These are phyloP conservation scores for Acropora yongei DNA, from an alignment of 64 coral and sea anemone species.

Conservation along the genomic window DNA sequence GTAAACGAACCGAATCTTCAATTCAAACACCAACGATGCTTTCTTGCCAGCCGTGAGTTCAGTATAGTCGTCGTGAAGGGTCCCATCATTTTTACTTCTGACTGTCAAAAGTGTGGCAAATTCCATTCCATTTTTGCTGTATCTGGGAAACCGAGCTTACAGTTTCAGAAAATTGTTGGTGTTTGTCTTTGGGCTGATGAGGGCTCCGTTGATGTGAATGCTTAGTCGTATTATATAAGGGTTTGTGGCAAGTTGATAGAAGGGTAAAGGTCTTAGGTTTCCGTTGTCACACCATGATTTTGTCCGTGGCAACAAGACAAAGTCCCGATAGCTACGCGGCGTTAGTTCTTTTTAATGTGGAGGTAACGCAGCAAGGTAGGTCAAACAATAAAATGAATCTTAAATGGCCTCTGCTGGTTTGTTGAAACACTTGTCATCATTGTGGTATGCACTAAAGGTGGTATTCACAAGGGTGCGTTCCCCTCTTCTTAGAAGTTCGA, in stretches of 20 bases:
- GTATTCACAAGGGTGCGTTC: neutral
- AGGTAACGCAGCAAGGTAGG: neutral
- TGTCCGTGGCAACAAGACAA: neutral
- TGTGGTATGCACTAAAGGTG: neutral
- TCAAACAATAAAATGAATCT: constrained; percentile 12
- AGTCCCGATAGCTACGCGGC: neutral
- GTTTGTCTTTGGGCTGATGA: constrained; percentile 29
- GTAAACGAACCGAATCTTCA: neutral
- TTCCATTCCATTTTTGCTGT: neutral
- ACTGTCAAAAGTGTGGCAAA: neutral
- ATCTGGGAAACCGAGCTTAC: neutral
- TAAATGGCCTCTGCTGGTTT: neutral
- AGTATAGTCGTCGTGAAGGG: neutral
- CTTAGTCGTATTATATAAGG: constrained; percentile 11
- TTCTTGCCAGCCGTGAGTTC: neutral
- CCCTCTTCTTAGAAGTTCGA: neutral
- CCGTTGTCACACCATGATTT: neutral
- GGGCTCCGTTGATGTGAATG: constrained; percentile 24
- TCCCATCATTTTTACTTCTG: neutral
- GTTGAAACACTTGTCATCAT: neutral
- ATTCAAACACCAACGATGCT: neutral
- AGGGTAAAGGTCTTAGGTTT: neutral
- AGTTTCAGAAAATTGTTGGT: neutral
- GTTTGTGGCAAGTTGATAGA: neutral
- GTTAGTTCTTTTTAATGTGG: neutral